Conservation (phyloP, 2,888 invertebrate species). For the Caenorhabditis virilis region DNA sequence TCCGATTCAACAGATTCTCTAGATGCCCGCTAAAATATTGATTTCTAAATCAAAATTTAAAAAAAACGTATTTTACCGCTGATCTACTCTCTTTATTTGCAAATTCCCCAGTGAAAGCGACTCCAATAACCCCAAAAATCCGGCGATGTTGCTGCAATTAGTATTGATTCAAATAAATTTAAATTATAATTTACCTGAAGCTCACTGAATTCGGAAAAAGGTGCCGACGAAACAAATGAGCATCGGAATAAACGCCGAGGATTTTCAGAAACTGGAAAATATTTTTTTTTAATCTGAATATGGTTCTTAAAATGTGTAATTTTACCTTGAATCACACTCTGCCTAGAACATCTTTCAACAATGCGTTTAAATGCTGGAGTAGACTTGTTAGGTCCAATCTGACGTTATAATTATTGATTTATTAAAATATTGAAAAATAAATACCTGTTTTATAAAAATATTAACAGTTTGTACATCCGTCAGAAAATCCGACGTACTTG, state of each 20-base stretch:
- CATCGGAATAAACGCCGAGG: conserved; percentile 57
- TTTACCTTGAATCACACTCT: conserved; percentile 43
- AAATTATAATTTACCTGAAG: conserved; percentile 49
- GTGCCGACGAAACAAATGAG: conserved; percentile 51
- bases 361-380: conserved; percentile 45
- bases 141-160: conserved; percentile 57
- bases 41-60: not conserved
- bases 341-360: conserved; percentile 49
- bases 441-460: conserved; percentile 39
- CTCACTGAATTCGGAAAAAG: conserved; percentile 58
- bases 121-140: conserved; percentile 61
- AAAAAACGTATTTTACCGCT: conserved; percentile 7
- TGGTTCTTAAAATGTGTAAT: not conserved
- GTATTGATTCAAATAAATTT: not conserved
- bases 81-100: too few species aligned
- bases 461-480: conserved; percentile 41
- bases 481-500: conserved; percentile 41
- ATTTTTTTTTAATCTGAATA: not conserved
- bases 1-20: conserved; percentile 24
- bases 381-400: conserved; percentile 40
- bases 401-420: not conserved
- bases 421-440: not conserved
- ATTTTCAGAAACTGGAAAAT: conserved; percentile 56
- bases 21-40: conserved; percentile 7
- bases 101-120: conserved; percentile 52